These are phyloP conservation scores for Brachypalpus laphriformis DNA, from an alignment of 2,888 invertebrate genomes.

Conservation along the genomic window DNA sequence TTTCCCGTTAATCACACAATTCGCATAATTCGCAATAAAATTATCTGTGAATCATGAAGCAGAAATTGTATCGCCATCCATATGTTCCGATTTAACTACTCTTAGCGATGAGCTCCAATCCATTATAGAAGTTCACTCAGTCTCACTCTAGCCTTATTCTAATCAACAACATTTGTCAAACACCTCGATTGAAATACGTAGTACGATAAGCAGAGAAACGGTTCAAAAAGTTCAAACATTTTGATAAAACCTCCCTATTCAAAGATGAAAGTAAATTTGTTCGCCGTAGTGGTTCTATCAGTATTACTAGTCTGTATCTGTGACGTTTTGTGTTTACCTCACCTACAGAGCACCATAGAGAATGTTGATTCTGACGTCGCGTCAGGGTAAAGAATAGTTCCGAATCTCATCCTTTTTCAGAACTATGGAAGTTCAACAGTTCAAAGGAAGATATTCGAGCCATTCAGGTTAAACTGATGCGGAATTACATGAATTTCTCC, in stretches of 20 bases:
- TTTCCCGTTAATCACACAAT: too few species aligned
- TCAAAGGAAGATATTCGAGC: conserved; percentile 46
- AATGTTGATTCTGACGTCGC: neutral
- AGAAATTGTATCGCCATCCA: too few species aligned
- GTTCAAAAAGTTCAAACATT: neutral
- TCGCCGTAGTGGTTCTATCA: too few species aligned
- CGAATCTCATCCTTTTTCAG: conserved; percentile 39
- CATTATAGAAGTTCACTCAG: too few species aligned
- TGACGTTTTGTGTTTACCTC: conserved; percentile 24
- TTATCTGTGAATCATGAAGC: too few species aligned
- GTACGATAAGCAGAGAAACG: too few species aligned
- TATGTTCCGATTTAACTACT: too few species aligned
- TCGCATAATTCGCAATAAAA: too few species aligned
- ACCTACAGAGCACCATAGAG: neutral
- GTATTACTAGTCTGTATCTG: conserved; percentile 5
- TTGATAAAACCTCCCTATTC: neutral
- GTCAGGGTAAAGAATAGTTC: conserved; percentile 5
- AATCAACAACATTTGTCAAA: too few species aligned
- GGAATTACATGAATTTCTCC: conserved; percentile 61
- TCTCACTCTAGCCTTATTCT: too few species aligned
- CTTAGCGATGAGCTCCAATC: too few species aligned
- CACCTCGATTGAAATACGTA: too few species aligned
- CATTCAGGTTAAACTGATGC: conserved; percentile 60
- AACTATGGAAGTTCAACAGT: conserved; percentile 53
- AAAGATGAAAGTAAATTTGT: conserved; percentile 48